Evolutionary conservation across 2,888 invertebrate species (phyloP), one percentile per base, ranked within the genome.

Genomic region (Drosophila bunnanda): DNA sequence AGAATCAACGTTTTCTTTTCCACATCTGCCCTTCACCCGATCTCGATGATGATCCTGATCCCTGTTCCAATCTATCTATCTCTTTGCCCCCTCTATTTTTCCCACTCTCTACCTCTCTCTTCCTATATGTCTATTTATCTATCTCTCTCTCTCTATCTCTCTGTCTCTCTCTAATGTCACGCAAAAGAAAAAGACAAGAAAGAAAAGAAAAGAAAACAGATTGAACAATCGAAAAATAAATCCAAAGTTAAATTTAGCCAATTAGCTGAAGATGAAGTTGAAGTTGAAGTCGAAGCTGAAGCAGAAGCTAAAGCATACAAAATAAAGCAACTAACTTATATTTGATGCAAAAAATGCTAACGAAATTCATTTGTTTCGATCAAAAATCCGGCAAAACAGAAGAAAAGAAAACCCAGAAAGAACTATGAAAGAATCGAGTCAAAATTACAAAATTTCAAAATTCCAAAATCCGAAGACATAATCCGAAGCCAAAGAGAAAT

Each of bases 311-410:
- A 65, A 48, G 17, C 48, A 50, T 32, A 50, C 10, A 48, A 48
- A 43, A 55, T 69, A 12, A 68, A 62, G 41, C n/a, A 66, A 59
- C 62, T 25, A 59, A 79, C 64, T 52, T 52, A 82, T 88, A 86
- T 82, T 82, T 82, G 88, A 82, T 82, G 82, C 80, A 83, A 87
- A 89, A 89, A 89, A 88, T 78, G 85, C 82, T 76, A 79, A 77
- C 76, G 50, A 76, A 76, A 73, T 84, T 71, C 70, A 76, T 76
- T 75, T 66, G 44, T 66, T 71, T 43, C 61, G 57, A 71, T 53
- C 30, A 34, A 38, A 32, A 34, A 52, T 64, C 60, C 48, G 60
- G 65, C 52, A 54, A 65, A 65, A 36, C 20, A 59, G 65, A 58
- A 48, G 59, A 56, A 54, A 70, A 59, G 60, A 58, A 50, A 13